Evolutionary conservation across 2,888 invertebrate species (phyloP), one percentile per base, ranked within the genome.

Genomic region (Platypus cylindrus): DNA sequence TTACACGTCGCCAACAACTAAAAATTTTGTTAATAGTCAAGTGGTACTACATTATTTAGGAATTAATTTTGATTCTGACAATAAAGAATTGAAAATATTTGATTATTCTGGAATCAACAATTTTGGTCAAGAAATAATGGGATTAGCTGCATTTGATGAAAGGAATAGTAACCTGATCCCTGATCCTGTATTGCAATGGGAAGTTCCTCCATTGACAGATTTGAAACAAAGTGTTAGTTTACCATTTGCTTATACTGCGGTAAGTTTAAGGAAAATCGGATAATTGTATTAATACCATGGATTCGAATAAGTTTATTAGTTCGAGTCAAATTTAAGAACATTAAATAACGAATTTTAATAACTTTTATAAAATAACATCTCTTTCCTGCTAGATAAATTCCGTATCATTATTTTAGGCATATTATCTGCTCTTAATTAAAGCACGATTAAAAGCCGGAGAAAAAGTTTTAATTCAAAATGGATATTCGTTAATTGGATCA

Each of bases 161-260:
- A 54, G 58, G 25, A 51, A 46, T 15, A 53, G 47, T 20, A 53
- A 53, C 43, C 36, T 63, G 16, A 43, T 52, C 1, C 46, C 54
- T 3, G 63, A 63, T 50, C 55, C 59, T 3, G 50, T 63, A 17
- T 61, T 74, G 15, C 51, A 60, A 14, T 86, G 83, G 83, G 59
- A 68, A 23, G 63, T 85, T 5, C 85, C 86, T 3, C 70, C 76
- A 2, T 59, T 66, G 4, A 85, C 83, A 82, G 68, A 66, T 13
- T 62, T 84, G 26, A 72, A 77, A 47, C 79, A 85, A 46, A 85
- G 80, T 0, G 78, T 80, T 3, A 77, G 80, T 0, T 68, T 85
- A 0, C 86, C 86, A 0, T 78, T 84, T n/a, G 82, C 82, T 1
- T 86, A 84, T 50, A 68, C 68, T 39, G 75, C 79, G 24, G 64